A percentile compares a stretch with the other conserved stretches of the same genome.
Evolutionary conservation across 1,140 invertebrate genomes (phyloP).

Genomic region (Odontomachus brunneus): DNA sequence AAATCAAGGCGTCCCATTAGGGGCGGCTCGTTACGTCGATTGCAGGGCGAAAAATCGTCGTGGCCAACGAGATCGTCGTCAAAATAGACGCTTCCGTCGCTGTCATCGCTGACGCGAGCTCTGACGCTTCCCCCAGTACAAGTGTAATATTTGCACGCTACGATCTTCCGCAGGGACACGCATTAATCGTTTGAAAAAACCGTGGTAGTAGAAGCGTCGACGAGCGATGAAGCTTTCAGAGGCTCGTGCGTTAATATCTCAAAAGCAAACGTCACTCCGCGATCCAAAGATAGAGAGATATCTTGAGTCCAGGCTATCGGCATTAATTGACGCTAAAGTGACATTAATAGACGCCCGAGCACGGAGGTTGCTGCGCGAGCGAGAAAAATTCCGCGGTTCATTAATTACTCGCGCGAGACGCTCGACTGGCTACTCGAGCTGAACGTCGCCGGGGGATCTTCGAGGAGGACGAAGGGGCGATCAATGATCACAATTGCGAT

Average conservation of each 20-base stretch:
- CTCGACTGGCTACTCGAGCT: not conserved
- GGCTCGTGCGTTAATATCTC: not conserved
- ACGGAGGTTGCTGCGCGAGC: not conserved
- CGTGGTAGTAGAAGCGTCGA: not conserved
- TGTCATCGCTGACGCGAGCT: not conserved
- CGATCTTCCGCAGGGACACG: no score
- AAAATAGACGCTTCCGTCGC: no score
- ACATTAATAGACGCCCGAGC: not conserved
- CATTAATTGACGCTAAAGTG: conserved; percentile 12
- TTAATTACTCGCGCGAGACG: not conserved
- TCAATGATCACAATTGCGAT: conserved; percentile 8
- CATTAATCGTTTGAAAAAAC: not conserved
- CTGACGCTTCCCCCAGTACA: not conserved
- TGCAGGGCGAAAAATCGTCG: not conserved
- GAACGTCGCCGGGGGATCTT: no score
- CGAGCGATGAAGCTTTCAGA: not conserved
- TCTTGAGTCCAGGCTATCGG: not conserved
- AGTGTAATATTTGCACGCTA: no score
- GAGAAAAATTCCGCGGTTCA: not conserved
- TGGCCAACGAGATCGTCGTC: no score
- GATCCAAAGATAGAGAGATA: not conserved
- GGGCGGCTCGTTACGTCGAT: conserved; percentile 23
- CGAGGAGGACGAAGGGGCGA: no score
- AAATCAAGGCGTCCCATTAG: conserved; percentile 40
- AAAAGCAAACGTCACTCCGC: not conserved